Conservation (phyloP, 2,797 vertebrate species). For the Bovichtus diacanthus region DNA sequence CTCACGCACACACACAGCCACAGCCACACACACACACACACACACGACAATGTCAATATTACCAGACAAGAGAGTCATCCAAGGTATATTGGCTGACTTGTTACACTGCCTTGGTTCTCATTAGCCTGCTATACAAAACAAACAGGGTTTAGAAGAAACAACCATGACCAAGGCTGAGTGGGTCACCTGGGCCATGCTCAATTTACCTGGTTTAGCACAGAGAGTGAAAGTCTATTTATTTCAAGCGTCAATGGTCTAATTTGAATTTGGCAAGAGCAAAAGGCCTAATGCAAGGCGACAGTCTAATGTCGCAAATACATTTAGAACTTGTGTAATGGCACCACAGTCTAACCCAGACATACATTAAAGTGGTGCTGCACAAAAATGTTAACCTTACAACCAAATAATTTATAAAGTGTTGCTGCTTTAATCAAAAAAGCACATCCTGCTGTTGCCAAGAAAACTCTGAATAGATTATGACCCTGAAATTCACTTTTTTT, state of each 20-base stretch:
- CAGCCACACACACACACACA: conserved; percentile 13
- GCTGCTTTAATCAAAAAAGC: not conserved
- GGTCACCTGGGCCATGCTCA: conserved; percentile 17
- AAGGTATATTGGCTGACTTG: conserved; percentile 54
- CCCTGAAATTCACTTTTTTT: not conserved
- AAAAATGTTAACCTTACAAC: not conserved
- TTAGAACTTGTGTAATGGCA: conserved; percentile 4
- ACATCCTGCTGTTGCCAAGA: conserved; percentile 25
- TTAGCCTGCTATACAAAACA: conserved; percentile 55
- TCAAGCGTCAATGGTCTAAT: not conserved
- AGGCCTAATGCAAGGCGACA: not conserved
- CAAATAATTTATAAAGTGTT: not conserved
- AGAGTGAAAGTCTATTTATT: conserved; percentile 5
- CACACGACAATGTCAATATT: conserved; percentile 49
- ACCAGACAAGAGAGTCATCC: conserved; percentile 51
- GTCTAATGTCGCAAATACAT: not conserved
- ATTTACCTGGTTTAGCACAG: conserved; percentile 19
- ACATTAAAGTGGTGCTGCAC: not conserved
- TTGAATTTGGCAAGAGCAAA: not conserved
- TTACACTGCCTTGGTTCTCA: conserved; percentile 43
- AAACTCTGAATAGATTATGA: conserved; percentile 29
- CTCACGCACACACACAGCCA: conserved; percentile 25
- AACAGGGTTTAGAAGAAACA: conserved; percentile 50
- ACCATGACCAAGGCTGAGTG: conserved; percentile 34
- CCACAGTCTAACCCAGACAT: not conserved